Percentiles rank a stretch among this genome's conserved stretches.
Conservation (phyloP, 1,140 invertebrate genomes). For the Diabrotica virgifera region DNA sequence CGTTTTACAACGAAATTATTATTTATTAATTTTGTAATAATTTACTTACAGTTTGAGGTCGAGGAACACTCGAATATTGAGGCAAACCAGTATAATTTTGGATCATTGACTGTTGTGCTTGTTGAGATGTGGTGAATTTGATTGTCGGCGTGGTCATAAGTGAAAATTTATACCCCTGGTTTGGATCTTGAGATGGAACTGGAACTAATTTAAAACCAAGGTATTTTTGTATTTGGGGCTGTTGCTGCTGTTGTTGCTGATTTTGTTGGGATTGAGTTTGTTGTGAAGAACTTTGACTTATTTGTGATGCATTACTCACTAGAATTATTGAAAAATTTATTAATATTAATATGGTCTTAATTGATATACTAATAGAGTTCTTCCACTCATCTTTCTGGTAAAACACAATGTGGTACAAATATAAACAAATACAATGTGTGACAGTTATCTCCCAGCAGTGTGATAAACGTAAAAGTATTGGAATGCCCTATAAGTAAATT, state of each 20-base stretch:
- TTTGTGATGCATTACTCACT: slow-evolving; percentile 11
- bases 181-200: slow-evolving; percentile 19
- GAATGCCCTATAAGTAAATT: too few species aligned
- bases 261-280: not conserved
- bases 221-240: slow-evolving; percentile 23
- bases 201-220: slow-evolving; percentile 19
- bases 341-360: too few species aligned
- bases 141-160: slow-evolving; percentile 40
- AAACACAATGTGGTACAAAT: too few species aligned
- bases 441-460: too few species aligned
- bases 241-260: slow-evolving; percentile 25
- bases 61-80: slow-evolving; percentile 21
- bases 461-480: too few species aligned
- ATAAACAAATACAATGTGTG: too few species aligned
- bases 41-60: slow-evolving; percentile 16
- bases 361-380: too few species aligned
- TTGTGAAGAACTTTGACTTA: not conserved
- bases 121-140: slow-evolving; percentile 47
- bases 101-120: slow-evolving; percentile 41
- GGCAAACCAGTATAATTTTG: slow-evolving; percentile 9
- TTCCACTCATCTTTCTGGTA: too few species aligned
- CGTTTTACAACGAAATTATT: too few species aligned
- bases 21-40: too few species aligned
- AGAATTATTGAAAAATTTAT: not conserved
- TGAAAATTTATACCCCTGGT: slow-evolving; percentile 51